phyloP scores from a whole-genome alignment of 2,113 vertebrate genomes.

The Hemibagrus wyckioides region DNA sequence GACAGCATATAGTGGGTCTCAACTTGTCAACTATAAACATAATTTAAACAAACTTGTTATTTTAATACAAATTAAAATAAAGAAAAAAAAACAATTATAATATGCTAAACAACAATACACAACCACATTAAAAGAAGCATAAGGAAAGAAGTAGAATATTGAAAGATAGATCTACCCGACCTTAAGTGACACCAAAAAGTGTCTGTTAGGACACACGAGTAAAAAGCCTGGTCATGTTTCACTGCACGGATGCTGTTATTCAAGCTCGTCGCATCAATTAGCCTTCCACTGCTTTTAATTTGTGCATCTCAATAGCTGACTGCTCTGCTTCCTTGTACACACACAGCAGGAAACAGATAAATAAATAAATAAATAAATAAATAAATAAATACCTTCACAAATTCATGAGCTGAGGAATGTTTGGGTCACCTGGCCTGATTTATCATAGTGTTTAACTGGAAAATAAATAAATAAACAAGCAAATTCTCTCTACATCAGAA shows the following conservation, averaged over 20 bases:
- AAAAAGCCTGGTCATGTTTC: neutral
- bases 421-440: neutral
- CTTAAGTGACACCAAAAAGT: neutral
- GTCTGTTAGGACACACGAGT: neutral
- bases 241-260: slow-evolving; percentile 43
- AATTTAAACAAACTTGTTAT: no score
- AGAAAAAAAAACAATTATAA: neutral
- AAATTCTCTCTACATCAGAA: neutral
- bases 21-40: no score
- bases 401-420: neutral
- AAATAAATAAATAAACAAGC: no score
- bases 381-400: no score
- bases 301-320: slow-evolving; percentile 19
- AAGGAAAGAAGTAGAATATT: neutral
- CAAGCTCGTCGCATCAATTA: slow-evolving; percentile 51
- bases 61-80: neutral
- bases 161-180: neutral
- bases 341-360: slow-evolving; percentile 18
- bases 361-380: neutral
- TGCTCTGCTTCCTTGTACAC: neutral
- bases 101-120: neutral
- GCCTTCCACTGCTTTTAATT: slow-evolving; percentile 51
- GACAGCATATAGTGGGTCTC: no score
- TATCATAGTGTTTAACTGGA: neutral
- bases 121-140: neutral